phyloP scores from a whole-genome alignment of 2,113 vertebrate genomes.

The Dasyurus viverrinus region DNA sequence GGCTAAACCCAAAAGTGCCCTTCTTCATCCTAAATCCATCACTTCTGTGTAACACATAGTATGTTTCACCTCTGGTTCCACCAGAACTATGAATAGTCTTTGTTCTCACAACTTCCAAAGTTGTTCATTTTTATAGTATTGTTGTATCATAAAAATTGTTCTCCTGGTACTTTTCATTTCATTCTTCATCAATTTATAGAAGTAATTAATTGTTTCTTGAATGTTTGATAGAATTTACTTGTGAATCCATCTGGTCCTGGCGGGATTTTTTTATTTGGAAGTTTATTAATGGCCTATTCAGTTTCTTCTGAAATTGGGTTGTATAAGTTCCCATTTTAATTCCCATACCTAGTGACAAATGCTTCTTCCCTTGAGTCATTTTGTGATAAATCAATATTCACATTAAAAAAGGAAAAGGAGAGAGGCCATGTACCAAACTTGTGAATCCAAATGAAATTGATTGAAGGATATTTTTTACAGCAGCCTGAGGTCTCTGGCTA shows the following conservation, averaged over 20 bases:
- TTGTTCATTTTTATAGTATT: not conserved
- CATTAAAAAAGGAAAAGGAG: not conserved
- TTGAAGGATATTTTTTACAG: not conserved
- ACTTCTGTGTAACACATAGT: not conserved
- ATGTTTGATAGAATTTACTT: not conserved
- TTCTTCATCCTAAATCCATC: not conserved
- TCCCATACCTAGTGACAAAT: not conserved
- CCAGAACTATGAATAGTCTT: not conserved
- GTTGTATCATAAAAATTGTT: not conserved
- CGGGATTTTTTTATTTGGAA: not conserved
- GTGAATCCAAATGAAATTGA: not conserved
- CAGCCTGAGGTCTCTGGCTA: not conserved
- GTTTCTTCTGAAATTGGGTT: not conserved
- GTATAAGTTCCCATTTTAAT: not conserved
- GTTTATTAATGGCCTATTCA: not conserved
- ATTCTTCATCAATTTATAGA: not conserved
- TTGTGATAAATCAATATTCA: not conserved
- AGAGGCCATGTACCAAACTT: not conserved
- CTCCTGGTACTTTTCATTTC: not conserved
- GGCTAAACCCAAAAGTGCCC: not conserved
- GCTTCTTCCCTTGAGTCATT: not conserved
- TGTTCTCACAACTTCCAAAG: not conserved
- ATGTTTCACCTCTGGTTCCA: not conserved
- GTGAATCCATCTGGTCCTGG: not conserved
- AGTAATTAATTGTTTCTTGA: not conserved